phyloP scores from a whole-genome alignment of 2,888 invertebrate species.

The Hedya salicella region DNA sequence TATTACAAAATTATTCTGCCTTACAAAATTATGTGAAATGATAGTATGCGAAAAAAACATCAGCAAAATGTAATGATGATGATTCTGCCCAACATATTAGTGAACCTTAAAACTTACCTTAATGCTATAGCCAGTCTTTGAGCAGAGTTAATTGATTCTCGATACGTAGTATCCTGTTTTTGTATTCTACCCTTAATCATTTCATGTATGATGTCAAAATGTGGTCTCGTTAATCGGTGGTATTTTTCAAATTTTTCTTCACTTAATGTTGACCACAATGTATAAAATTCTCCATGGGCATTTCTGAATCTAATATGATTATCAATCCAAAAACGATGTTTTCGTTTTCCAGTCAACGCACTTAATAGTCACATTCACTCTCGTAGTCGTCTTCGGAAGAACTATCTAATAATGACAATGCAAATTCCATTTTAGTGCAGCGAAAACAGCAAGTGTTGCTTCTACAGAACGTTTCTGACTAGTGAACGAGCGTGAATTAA shows the following conservation, averaged over 20 bases:
- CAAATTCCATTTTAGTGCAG: slow-evolving; percentile 2
- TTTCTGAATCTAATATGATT: slow-evolving; percentile 42
- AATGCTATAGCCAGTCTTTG: slow-evolving; percentile 43
- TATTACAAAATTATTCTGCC: too few species aligned
- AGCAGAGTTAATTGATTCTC: slow-evolving; percentile 43
- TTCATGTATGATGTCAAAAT: slow-evolving; percentile 40
- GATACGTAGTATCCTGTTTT: slow-evolving; percentile 43
- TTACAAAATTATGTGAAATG: too few species aligned
- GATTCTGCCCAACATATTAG: too few species aligned
- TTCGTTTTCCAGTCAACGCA: slow-evolving; percentile 28
- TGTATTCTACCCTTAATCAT: slow-evolving; percentile 42
- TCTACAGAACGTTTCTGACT: slow-evolving; percentile 13
- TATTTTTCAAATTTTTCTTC: slow-evolving; percentile 41
- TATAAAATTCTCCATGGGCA: slow-evolving; percentile 43
- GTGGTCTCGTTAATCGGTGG: slow-evolving; percentile 41
- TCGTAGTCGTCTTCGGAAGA: slow-evolving; percentile 13
- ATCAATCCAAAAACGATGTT: slow-evolving; percentile 41
- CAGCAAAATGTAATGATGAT: background rate
- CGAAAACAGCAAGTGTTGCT: slow-evolving; percentile 2
- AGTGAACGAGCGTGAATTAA: too few species aligned
- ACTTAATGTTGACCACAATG: slow-evolving; percentile 42
- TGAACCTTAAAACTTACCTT: slow-evolving; percentile 34
- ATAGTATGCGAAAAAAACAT: too few species aligned
- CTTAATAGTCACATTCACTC: slow-evolving; percentile 7
- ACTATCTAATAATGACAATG: slow-evolving; percentile 1